A percentile compares a stretch with the other conserved stretches of the same genome.
Conservation (phyloP, 2,113 vertebrate genomes). For the Promerops cafer region DNA sequence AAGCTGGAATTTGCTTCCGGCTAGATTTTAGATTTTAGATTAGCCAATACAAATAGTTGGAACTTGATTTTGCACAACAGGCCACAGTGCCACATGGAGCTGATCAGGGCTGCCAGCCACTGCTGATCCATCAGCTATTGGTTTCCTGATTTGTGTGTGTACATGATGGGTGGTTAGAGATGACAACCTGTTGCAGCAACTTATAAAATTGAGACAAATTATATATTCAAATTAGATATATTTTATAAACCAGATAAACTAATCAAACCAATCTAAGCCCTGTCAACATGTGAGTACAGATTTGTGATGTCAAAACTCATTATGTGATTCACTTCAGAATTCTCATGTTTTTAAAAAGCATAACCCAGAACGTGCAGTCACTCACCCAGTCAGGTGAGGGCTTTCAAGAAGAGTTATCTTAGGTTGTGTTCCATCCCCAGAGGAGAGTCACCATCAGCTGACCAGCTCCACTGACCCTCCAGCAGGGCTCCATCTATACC, state of each 20-base stretch:
- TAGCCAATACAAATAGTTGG: background rate
- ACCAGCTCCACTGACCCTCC: background rate
- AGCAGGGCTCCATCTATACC: background rate
- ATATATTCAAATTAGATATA: background rate
- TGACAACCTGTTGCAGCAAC: background rate
- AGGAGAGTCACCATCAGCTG: rapidly evolving
- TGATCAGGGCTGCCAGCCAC: background rate
- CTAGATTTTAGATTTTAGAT: constrained; percentile 26
- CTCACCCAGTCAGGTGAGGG: background rate
- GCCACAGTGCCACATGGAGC: background rate
- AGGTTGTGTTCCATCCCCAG: background rate
- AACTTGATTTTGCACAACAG: background rate
- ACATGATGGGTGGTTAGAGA: background rate
- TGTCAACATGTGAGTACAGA: background rate
- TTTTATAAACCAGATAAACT: background rate
- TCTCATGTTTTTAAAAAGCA: background rate
- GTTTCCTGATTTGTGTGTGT: background rate
- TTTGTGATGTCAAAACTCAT: background rate
- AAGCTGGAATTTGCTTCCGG: background rate
- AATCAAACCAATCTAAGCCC: background rate
- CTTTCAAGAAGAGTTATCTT: background rate
- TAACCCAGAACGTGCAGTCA: background rate
- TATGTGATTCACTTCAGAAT: background rate
- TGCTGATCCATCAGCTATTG: background rate
- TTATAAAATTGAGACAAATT: background rate